phyloP scores from a whole-genome alignment of 2,113 vertebrate genomes.

The Sinocyclocheilus rhinocerous region DNA sequence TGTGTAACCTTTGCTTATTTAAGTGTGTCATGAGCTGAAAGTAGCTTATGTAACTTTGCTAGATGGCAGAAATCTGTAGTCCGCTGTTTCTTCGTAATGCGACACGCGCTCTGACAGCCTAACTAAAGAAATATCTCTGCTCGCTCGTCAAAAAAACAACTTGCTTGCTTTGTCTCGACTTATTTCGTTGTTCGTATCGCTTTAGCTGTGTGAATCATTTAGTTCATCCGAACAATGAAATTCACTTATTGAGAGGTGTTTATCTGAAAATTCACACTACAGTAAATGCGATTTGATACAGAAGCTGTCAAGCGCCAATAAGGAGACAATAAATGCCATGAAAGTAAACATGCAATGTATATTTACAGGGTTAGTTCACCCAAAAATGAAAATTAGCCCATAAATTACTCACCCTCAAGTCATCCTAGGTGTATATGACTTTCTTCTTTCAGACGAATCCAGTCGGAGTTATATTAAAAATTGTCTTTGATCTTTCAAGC shows the following conservation, averaged over 20 bases:
- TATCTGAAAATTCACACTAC: no score
- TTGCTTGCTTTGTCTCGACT: background rate
- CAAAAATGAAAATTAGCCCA: no score
- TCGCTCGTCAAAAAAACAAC: conserved; percentile 52
- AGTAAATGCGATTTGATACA: background rate
- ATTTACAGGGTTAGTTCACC: no score
- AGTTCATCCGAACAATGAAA: background rate
- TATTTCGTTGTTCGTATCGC: background rate
- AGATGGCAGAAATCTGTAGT: conserved; percentile 73
- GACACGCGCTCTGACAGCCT: background rate
- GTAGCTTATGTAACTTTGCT: conserved; percentile 79
- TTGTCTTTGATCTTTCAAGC: no score
- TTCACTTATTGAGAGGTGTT: background rate
- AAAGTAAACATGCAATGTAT: no score
- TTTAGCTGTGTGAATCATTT: background rate
- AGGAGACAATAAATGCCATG: no score
- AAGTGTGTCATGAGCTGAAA: conserved; percentile 76
- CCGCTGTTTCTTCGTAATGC: conserved; percentile 50
- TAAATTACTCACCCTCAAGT: no score
- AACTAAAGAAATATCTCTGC: conserved; percentile 51
- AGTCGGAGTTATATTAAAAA: no score
- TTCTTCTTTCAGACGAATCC: no score
- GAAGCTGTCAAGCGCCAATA: background rate
- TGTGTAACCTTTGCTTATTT: conserved; percentile 78
- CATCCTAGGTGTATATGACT: no score